Conservation (phyloP, 1,140 invertebrate species). For the Bombus ignitus region DNA sequence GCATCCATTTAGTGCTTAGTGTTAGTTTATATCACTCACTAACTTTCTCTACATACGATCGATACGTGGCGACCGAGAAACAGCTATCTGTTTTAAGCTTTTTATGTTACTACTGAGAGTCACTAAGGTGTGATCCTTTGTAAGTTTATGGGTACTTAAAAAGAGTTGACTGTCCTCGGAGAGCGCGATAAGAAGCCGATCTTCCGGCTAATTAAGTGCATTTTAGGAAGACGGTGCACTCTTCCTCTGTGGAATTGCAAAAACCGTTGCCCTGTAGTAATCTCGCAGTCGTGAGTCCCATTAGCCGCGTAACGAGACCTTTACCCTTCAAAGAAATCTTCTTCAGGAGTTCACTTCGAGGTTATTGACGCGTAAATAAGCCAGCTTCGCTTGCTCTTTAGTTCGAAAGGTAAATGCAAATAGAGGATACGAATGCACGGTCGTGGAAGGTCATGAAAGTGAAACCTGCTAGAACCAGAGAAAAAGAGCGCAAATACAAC, state of each 20-base stretch:
- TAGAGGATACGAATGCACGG: not conserved
- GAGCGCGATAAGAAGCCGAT: constrained; percentile 46
- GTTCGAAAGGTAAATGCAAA: constrained; percentile 25
- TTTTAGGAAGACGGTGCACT: constrained; percentile 21
- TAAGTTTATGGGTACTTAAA: constrained; percentile 46
- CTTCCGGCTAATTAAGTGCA: constrained; percentile 49
- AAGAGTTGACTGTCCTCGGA: not conserved
- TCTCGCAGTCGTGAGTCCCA: constrained; percentile 16
- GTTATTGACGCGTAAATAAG: constrained; percentile 39
- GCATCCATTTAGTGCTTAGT: not conserved
- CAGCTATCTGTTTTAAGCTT: not conserved
- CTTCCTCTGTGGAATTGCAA: constrained; percentile 36
- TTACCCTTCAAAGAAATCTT: constrained; percentile 8
- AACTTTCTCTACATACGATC: not conserved
- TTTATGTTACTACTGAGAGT: not conserved
- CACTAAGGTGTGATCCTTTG: constrained; percentile 37
- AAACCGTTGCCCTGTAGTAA: constrained; percentile 21
- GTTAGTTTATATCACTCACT: not conserved
- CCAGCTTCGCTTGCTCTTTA: constrained; percentile 2
- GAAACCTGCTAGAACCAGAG: not conserved
- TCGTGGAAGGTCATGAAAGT: not conserved
- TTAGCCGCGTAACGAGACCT: constrained; percentile 7
- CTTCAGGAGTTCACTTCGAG: not conserved
- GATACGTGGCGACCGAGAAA: too few species aligned
- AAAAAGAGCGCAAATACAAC: too few species aligned